Conservation (phyloP, 2,888 invertebrate genomes). For the Lithophane socia region DNA sequence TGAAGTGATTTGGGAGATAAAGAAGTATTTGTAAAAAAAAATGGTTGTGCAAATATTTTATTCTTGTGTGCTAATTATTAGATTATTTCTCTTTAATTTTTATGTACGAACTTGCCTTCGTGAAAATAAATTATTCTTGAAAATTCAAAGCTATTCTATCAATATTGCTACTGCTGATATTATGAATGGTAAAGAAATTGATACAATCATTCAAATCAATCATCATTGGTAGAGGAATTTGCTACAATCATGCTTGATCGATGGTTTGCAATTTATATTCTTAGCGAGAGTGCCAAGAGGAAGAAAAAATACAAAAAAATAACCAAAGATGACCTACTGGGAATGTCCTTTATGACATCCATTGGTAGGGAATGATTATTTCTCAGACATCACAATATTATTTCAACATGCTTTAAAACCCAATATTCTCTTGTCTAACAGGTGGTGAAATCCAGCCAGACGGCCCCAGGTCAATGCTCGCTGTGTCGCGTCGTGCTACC, state of each 20-base stretch:
- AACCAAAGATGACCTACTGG: too few species aligned
- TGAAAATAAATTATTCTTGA: neutral
- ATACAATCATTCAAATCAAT: too few species aligned
- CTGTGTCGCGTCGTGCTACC: conserved; percentile 96
- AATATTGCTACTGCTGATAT: too few species aligned
- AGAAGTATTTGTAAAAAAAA: neutral
- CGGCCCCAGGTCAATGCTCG: conserved; percentile 76
- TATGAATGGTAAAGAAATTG: neutral
- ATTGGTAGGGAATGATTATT: neutral
- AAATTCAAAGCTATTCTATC: neutral
- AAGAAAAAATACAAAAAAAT: neutral
- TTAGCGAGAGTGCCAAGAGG: neutral
- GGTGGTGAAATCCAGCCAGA: conserved; percentile 82
- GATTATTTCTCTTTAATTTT: neutral
- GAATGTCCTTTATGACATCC: neutral
- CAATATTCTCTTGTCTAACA: conserved; percentile 54
- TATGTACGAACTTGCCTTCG: neutral
- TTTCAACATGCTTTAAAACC: neutral
- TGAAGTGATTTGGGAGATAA: conserved; percentile 6
- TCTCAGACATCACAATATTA: neutral
- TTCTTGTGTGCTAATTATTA: neutral
- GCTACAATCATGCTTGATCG: neutral
- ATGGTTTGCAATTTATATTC: neutral
- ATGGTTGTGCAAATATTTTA: neutral
- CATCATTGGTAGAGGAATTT: neutral